These are phyloP conservation scores for Polydrusus tereticollis DNA, from an alignment of 2,888 invertebrate species.

Conservation along the genomic window DNA sequence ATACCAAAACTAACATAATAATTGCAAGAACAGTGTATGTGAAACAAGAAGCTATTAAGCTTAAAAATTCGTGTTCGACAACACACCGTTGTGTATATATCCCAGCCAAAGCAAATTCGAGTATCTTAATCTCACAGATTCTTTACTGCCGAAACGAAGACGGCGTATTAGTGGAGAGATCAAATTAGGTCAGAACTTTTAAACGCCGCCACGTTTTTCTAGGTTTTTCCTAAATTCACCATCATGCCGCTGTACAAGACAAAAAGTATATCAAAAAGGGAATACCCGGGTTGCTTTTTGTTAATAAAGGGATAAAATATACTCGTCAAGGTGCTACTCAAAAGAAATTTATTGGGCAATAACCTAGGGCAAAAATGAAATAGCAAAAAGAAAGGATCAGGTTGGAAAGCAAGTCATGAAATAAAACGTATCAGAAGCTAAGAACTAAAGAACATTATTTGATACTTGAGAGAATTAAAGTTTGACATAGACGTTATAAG, in stretches of 20 bases:
- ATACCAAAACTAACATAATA: too few relatives aligned
- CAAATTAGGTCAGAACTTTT: slow-evolving; percentile 42
- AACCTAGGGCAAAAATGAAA: background rate
- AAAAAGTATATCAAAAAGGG: slow-evolving; percentile 33
- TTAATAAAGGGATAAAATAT: slow-evolving; percentile 18
- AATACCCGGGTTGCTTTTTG: slow-evolving; percentile 18
- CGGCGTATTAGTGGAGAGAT: slow-evolving; percentile 33
- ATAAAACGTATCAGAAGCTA: background rate
- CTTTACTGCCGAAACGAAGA: slow-evolving; percentile 39
- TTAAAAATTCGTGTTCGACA: background rate
- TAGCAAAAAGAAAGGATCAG: background rate
- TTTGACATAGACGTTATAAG: background rate
- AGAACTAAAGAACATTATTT: too few relatives aligned
- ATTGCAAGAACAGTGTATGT: too few relatives aligned
- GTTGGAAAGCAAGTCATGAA: background rate
- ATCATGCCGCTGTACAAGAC: slow-evolving; percentile 28
- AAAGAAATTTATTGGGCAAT: background rate
- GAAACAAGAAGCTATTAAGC: background rate
- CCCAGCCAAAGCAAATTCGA: background rate
- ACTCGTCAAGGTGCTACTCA: background rate
- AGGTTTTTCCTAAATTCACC: slow-evolving; percentile 34
- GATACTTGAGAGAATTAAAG: background rate
- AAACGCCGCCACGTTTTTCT: slow-evolving; percentile 37
- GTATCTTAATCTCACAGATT: slow-evolving; percentile 39
- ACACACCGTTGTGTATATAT: background rate